phyloP scores from a whole-genome alignment of 2,888 invertebrate species.

The Lingula anatina region DNA sequence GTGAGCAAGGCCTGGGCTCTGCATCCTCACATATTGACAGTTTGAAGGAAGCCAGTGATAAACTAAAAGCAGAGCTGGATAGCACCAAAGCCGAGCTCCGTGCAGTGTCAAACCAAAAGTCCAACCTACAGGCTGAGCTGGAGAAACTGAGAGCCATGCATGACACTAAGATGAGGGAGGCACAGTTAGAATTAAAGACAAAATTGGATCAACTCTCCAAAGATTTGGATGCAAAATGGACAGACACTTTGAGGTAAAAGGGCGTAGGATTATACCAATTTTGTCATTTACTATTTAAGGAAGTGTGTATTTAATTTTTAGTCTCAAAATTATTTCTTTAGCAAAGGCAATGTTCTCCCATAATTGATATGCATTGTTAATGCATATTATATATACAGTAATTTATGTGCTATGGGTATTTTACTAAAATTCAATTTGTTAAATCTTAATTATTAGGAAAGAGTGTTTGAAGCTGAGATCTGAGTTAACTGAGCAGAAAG shows the following conservation, averaged over 20 bases:
- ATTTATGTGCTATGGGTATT: not conserved
- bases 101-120: slow-evolving; percentile 21
- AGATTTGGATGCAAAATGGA: slow-evolving; percentile 46
- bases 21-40: slow-evolving; percentile 36
- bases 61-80: slow-evolving; percentile 39
- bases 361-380: not conserved
- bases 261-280: too few relatives aligned
- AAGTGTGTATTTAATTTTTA: too few relatives aligned
- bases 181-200: slow-evolving; percentile 27
- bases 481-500: slow-evolving; percentile 38
- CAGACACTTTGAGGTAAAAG: slow-evolving; percentile 43
- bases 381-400: not conserved
- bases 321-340: too few relatives aligned
- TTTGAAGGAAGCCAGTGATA: slow-evolving; percentile 29
- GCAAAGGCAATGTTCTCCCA: too few relatives aligned
- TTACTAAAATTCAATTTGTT: not conserved
- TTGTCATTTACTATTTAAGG: too few relatives aligned
- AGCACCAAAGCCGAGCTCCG: slow-evolving; percentile 32
- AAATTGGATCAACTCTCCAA: slow-evolving; percentile 30
- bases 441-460: slow-evolving; percentile 15
- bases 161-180: slow-evolving; percentile 31
- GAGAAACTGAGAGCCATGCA: slow-evolving; percentile 31
- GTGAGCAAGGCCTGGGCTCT: slow-evolving; percentile 38
- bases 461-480: slow-evolving; percentile 34
- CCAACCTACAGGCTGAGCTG: slow-evolving; percentile 35